Conservation (phyloP, 1,140 invertebrate genomes). For the Panonychus citri region DNA sequence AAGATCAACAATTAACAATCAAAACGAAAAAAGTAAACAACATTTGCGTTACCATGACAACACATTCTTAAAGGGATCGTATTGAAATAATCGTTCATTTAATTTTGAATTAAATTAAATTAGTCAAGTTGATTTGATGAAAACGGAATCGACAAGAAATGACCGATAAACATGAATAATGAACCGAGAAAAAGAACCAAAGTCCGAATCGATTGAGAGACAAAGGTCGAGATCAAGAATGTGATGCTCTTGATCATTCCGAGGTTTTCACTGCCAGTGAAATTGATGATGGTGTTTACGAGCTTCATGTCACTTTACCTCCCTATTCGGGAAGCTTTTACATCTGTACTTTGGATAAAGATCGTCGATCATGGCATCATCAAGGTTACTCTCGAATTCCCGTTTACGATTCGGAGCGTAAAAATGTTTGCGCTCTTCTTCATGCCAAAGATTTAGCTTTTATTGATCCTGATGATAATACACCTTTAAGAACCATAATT, state of each 20-base stretch:
- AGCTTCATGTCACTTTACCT: neutral
- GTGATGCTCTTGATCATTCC: neutral
- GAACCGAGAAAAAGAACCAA: no score
- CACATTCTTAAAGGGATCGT: no score
- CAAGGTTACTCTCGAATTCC: conserved; percentile 80
- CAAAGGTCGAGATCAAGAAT: neutral
- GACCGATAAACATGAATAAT: no score
- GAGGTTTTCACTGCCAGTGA: neutral
- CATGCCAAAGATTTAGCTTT: conserved; percentile 95
- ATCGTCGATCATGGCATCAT: conserved; percentile 12
- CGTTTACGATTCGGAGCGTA: conserved; percentile 53
- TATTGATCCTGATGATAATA: conserved; percentile 90
- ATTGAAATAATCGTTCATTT: no score
- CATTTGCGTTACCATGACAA: no score
- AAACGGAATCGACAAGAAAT: no score
- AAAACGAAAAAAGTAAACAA: no score
- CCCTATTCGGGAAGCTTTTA: neutral
- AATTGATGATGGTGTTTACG: neutral
- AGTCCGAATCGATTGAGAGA: no score
- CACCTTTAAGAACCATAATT: conserved; percentile 68
- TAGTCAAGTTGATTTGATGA: no score
- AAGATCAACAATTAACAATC: no score
- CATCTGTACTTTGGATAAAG: neutral
- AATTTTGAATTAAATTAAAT: no score
- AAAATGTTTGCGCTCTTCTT: conserved; percentile 78